Conservation (phyloP, 2,113 vertebrate genomes). For the Tupaia tana region DNA sequence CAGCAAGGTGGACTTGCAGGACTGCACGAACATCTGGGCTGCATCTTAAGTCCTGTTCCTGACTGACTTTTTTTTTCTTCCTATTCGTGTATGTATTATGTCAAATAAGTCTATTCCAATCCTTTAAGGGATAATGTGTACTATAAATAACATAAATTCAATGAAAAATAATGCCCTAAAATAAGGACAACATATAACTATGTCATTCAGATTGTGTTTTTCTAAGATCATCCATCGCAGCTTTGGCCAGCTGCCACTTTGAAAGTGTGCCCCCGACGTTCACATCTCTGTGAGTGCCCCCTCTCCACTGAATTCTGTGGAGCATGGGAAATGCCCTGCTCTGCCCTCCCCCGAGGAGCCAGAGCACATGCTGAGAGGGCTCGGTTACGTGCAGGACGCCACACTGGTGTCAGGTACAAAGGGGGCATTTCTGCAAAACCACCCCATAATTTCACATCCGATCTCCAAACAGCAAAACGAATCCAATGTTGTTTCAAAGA, state of each 20-base stretch:
- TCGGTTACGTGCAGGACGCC: accelerated
- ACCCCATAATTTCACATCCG: neutral
- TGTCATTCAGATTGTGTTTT: neutral
- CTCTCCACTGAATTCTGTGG: neutral
- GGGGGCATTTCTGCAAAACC: neutral
- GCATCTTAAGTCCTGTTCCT: neutral
- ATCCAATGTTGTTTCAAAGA: neutral
- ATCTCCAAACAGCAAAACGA: neutral
- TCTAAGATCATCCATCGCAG: neutral
- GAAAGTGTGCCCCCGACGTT: neutral
- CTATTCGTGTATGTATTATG: neutral
- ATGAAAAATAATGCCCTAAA: constrained; percentile 56
- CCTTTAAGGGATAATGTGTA: constrained; percentile 10
- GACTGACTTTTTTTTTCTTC: neutral
- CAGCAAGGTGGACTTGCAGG: accelerated
- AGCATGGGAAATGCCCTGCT: neutral
- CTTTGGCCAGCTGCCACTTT: constrained; percentile 51
- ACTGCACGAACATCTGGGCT: accelerated
- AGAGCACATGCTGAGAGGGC: too few relatives aligned
- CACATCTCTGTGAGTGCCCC: neutral
- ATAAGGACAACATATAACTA: constrained; percentile 19
- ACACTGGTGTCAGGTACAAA: accelerated
- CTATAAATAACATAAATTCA: constrained; percentile 55
- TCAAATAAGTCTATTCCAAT: constrained; percentile 11
- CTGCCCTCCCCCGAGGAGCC: too few relatives aligned